phyloP scores from a whole-genome alignment of 2,797 vertebrate genomes.

The Aselliscus stoliczkanus region DNA sequence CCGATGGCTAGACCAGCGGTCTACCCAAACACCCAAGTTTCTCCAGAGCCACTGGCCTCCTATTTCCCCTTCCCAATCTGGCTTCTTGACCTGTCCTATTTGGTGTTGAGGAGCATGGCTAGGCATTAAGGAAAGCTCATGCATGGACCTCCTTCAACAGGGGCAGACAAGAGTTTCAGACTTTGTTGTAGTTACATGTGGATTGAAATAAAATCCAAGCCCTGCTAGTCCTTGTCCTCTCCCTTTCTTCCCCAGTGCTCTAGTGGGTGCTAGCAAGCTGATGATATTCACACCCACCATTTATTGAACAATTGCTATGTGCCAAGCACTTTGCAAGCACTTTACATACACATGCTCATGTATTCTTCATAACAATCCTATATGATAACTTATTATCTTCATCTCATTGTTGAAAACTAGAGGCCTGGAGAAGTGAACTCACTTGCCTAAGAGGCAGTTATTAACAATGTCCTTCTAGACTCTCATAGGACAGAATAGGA shows the following conservation, averaged over 20 bases:
- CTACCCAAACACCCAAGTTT: background rate
- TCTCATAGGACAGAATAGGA: background rate
- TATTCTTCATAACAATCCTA: background rate
- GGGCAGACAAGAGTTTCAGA: background rate
- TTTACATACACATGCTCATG: background rate
- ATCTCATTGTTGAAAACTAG: background rate
- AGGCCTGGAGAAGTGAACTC: background rate
- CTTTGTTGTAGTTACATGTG: background rate
- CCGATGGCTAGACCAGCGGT: fast-evolving
- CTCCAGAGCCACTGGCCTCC: background rate
- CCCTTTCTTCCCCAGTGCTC: background rate
- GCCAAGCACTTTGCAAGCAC: background rate
- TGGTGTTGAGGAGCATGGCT: fast-evolving
- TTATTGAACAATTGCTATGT: background rate
- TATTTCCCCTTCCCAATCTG: background rate
- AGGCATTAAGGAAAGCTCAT: background rate
- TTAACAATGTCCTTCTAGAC: background rate
- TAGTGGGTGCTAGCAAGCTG: background rate
- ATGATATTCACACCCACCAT: background rate
- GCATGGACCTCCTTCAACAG: background rate
- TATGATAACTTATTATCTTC: background rate
- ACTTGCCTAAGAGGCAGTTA: background rate
- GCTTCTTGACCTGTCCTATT: background rate
- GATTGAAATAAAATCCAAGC: background rate
- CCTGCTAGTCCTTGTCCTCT: background rate